phyloP scores from a whole-genome alignment of 2,888 invertebrate genomes.

The Andrena flavipes region DNA sequence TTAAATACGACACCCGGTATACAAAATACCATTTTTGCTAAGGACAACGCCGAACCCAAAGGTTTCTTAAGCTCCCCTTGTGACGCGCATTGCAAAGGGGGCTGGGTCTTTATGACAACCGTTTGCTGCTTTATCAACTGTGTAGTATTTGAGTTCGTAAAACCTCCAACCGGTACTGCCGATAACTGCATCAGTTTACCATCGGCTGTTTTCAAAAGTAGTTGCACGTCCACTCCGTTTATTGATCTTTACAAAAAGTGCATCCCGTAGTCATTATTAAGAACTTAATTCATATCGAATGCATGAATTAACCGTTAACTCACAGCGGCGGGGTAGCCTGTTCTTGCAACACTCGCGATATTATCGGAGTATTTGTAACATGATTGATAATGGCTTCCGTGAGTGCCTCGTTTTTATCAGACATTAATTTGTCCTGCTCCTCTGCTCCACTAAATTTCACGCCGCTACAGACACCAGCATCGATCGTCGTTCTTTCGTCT shows the following conservation, averaged over 20 bases:
- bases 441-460: constrained; percentile 55
- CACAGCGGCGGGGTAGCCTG: constrained; percentile 69
- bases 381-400: constrained; percentile 71
- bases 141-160: constrained; percentile 31
- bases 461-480: constrained; percentile 53
- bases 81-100: constrained; percentile 65
- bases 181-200: constrained; percentile 86
- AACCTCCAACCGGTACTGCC: constrained; percentile 78
- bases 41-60: constrained; percentile 65
- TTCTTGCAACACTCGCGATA: constrained; percentile 61
- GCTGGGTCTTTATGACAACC: constrained; percentile 73
- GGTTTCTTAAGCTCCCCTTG: constrained; percentile 60
- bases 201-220: constrained; percentile 86
- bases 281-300: not conserved
- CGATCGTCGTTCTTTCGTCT: constrained; percentile 51
- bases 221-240: constrained; percentile 84
- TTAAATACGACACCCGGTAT: not conserved
- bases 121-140: constrained; percentile 67
- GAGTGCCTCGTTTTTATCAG: constrained; percentile 48
- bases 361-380: constrained; percentile 72
- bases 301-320: constrained; percentile 34
- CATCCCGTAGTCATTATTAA: not conserved
- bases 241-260: constrained; percentile 74
- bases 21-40: constrained; percentile 82
- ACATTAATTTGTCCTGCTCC: constrained; percentile 47